Evolutionary conservation across 2,888 invertebrate species (phyloP).

Genomic region (Morpho deidamia): DNA sequence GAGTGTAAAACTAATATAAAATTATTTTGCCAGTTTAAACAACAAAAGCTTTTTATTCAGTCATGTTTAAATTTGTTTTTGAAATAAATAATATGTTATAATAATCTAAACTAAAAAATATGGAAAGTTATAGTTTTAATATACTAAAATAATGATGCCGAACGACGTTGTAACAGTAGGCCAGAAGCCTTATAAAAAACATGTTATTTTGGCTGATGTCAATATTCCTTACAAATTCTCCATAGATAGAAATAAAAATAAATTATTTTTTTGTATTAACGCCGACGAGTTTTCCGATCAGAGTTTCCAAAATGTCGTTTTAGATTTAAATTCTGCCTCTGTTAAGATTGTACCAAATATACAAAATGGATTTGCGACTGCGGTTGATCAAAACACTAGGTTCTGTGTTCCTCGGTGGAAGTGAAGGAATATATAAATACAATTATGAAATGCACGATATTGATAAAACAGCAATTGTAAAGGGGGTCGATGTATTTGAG

Average conservation of each 20-base stretch:
- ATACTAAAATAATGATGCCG: constrained; percentile 3
- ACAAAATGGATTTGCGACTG: constrained; percentile 53
- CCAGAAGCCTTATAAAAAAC: constrained; percentile 30
- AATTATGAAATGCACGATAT: constrained; percentile 38
- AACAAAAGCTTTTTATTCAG: too few species aligned
- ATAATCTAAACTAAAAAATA: neutral
- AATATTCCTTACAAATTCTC: constrained; percentile 52
- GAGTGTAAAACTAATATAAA: too few species aligned
- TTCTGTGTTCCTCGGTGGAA: constrained; percentile 48
- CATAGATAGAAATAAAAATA: constrained; percentile 39
- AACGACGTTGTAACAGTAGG: constrained; percentile 21
- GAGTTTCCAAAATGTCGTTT: constrained; percentile 49
- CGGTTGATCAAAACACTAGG: constrained; percentile 44
- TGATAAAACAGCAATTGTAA: constrained; percentile 35
- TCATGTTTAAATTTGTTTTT: too few species aligned
- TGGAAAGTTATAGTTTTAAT: neutral
- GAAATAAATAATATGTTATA: neutral
- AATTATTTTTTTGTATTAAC: constrained; percentile 52
- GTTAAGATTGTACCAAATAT: constrained; percentile 43
- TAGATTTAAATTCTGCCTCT: constrained; percentile 40
- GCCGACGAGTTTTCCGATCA: constrained; percentile 54
- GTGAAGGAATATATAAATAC: constrained; percentile 51
- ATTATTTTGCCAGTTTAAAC: too few species aligned
- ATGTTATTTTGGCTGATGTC: constrained; percentile 46
- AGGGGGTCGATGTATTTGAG: constrained; percentile 46